These are phyloP conservation scores for Leptobrachium ailaonicum DNA, from an alignment of 2,113 vertebrate genomes.

Conservation along the genomic window DNA sequence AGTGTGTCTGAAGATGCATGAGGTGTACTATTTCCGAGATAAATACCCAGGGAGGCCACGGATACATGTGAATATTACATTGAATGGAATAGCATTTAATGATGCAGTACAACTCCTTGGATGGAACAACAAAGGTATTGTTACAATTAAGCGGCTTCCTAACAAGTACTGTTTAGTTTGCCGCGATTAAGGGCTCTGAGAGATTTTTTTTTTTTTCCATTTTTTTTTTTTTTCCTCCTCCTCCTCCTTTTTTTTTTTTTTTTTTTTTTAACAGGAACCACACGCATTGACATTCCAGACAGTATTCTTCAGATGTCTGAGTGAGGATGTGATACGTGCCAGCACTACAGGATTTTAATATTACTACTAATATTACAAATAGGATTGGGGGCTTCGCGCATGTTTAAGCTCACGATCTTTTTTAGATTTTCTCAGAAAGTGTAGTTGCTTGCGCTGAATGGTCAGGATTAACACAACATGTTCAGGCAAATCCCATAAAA, in stretches of 20 bases:
- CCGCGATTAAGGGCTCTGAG: conserved; percentile 58
- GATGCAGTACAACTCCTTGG: conserved; percentile 47
- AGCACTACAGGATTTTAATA: conserved; percentile 52
- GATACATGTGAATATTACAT: conserved; percentile 66
- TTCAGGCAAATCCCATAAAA: conserved; percentile 8
- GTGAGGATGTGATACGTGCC: conserved; percentile 35
- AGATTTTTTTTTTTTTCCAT: conserved; percentile 44
- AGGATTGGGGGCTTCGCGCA: conserved; percentile 32
- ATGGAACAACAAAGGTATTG: conserved; percentile 68
- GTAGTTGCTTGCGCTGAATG: conserved; percentile 35
- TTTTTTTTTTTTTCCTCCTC: neutral
- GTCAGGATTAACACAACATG: conserved; percentile 36
- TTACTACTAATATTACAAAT: conserved; percentile 40
- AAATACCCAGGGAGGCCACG: conserved; percentile 54
- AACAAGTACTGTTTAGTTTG: conserved; percentile 47
- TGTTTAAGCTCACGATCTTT: conserved; percentile 20
- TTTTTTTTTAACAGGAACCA: conserved; percentile 55
- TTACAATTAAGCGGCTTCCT: conserved; percentile 52
- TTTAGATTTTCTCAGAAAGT: neutral
- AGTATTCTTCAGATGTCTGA: conserved; percentile 62
- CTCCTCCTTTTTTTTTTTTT: conserved; percentile 19
- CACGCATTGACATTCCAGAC: conserved; percentile 67
- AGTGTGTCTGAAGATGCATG: conserved; percentile 60
- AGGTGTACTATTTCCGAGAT: conserved; percentile 57
- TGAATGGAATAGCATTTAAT: conserved; percentile 57